A percentile compares a stretch with the other conserved stretches of the same genome.
phyloP scores from a whole-genome alignment of 2,113 vertebrate genomes.

The Halichoeres trimaculatus region DNA sequence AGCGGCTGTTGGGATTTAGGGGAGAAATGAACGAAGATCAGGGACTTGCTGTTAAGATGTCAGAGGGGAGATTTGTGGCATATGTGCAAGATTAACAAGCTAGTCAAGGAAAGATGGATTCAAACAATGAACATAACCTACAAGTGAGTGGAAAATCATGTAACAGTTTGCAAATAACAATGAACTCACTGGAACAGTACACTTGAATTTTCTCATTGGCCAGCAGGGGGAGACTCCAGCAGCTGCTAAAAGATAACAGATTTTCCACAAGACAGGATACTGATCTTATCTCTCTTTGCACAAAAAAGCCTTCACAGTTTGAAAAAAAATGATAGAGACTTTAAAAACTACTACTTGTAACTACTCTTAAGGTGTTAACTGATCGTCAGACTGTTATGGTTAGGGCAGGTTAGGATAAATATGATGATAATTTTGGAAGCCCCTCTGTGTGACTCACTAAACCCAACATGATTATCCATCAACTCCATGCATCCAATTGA shows the following conservation, averaged over 20 bases:
- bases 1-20: conserved; percentile 12
- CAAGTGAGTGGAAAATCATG: not conserved
- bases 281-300: not conserved
- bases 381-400: not conserved
- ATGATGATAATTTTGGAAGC: not conserved
- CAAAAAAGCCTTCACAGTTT: not conserved
- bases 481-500: not conserved
- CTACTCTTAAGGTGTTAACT: too few species aligned
- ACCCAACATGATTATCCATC: not conserved
- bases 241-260: not conserved
- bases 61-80: conserved; percentile 21
- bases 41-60: conserved; percentile 22
- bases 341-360: too few species aligned
- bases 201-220: not conserved
- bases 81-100: conserved; percentile 14
- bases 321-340: too few species aligned
- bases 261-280: not conserved
- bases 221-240: not conserved
- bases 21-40: conserved; percentile 1
- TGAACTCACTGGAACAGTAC: too few species aligned
- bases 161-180: too few species aligned
- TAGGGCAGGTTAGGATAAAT: not conserved
- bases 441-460: not conserved
- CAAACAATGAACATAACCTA: not conserved
- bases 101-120: not conserved